Evolutionary conservation across 2,888 invertebrate species (phyloP), one percentile per base, ranked within the genome.

Genomic region (Polydrusus pterygomalis): DNA sequence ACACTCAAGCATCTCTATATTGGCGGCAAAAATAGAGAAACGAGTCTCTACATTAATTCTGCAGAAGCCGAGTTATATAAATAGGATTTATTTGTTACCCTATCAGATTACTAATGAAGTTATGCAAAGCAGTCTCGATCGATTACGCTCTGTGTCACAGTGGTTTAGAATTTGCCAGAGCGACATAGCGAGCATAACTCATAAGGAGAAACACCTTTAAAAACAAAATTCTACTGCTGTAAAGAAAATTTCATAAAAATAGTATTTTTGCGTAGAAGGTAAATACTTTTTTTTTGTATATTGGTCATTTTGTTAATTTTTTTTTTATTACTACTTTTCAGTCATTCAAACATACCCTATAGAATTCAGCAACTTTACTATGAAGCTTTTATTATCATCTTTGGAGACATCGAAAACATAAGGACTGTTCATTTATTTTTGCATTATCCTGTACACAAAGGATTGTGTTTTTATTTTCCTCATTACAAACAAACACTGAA

Each of bases 81-180:
- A 70, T 56, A 79, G 82, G 81, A 81, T 81, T 81, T 82, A 81
- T 82, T 80, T 80, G 80, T 79, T 71, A 78, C 80, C 79, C 81
- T 81, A 80, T 81, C 80, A 72, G 82, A 80, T 82, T 82, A 81
- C 82, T 82, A 82, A 82, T 81, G 80, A 81, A 79, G 80, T 81
- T 82, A 82, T 82, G 82, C 81, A 81, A 82, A 82, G 79, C 79
- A 81, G 80, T 78, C 47, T 34, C 49, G 58, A 76, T 75, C 75
- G 72, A 75, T 75, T 75, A 70, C 70, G 56, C 18, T 34, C 34
- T 70, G 34, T 58, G 62, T 49, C 70, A 58, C 65, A 65, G 56
- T 70, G 75, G 70, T 38, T 10, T 45, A 15, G 34, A 17, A 13
- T 18, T 20, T 25, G 25, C 18, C 9, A 11, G 9, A 51, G 17